Evolutionary conservation across 2,113 vertebrate species (phyloP).

Genomic region (Lepidothrix coronata): DNA sequence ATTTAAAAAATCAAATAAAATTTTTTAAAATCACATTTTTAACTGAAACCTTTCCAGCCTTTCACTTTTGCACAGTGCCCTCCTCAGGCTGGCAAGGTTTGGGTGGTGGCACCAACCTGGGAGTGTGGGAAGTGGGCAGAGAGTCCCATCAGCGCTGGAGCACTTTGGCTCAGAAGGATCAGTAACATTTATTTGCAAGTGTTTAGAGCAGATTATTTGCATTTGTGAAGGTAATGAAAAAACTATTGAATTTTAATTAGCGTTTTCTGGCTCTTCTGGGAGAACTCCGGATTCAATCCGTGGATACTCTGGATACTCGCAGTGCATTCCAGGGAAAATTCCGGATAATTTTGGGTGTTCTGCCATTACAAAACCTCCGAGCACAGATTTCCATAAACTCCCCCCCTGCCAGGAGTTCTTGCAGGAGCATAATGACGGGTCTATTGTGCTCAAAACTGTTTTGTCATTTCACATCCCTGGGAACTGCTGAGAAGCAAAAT

Average conservation of each 20-base stretch:
- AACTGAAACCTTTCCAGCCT: background rate
- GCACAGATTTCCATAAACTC: background rate
- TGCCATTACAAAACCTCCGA: background rate
- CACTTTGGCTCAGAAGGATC: background rate
- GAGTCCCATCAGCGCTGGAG: too few relatives aligned
- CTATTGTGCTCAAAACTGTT: background rate
- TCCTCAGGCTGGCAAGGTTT: background rate
- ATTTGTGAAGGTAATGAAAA: background rate
- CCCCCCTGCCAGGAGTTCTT: background rate
- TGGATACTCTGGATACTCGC: background rate
- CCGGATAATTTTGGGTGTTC: background rate
- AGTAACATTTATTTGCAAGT: background rate
- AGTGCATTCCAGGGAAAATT: background rate
- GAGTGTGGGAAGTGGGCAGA: too few relatives aligned
- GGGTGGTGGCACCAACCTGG: background rate
- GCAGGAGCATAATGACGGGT: background rate
- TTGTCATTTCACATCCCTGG: background rate
- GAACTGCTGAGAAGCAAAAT: background rate
- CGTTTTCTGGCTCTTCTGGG: background rate
- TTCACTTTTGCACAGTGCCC: background rate
- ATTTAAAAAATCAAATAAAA: background rate
- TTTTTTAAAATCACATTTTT: background rate
- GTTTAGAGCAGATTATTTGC: background rate
- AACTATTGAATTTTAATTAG: conserved; percentile 25
- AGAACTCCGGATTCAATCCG: background rate